Conservation (phyloP, 2,888 invertebrate genomes). For the Zhuqinia jingwanae region DNA sequence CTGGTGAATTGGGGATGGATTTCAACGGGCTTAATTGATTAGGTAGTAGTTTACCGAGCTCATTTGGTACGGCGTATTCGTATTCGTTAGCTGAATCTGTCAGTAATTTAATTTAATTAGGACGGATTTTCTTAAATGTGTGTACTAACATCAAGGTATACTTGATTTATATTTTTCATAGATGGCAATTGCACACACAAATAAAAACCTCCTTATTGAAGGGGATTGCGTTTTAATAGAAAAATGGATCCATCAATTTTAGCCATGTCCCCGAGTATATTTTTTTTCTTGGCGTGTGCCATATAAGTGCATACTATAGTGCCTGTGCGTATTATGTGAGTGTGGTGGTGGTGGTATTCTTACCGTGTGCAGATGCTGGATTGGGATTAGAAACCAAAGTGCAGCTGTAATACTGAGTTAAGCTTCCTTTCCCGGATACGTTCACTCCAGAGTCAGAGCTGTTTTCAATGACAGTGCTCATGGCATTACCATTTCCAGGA, state of each 20-base stretch:
- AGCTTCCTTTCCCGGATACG: conserved; percentile 75
- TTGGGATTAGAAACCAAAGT: conserved; percentile 78
- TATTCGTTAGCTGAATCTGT: conserved; percentile 78
- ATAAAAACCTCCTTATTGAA: background rate
- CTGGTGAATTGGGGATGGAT: conserved; percentile 78
- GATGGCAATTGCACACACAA: conserved; percentile 3
- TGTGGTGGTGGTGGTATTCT: too few relatives aligned
- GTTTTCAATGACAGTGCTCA: conserved; percentile 70
- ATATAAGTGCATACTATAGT: background rate
- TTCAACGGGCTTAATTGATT: conserved; percentile 78
- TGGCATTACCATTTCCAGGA: conserved; percentile 61
- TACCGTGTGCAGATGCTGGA: conserved; percentile 66
- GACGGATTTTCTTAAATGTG: conserved; percentile 21
- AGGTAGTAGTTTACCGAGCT: conserved; percentile 78
- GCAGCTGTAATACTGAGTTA: conserved; percentile 79
- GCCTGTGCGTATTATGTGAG: too few relatives aligned
- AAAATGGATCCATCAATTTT: background rate
- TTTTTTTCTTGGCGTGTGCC: background rate
- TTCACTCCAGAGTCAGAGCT: conserved; percentile 67
- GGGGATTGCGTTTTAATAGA: background rate
- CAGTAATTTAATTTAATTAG: conserved; percentile 73
- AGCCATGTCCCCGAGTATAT: background rate
- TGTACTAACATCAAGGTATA: too few relatives aligned
- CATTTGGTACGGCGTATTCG: conserved; percentile 78
- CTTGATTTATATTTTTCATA: too few relatives aligned